Base-by-base conservation (phyloP, 2,113 vertebrate species). In the Grammomys dolichurus region DNA sequence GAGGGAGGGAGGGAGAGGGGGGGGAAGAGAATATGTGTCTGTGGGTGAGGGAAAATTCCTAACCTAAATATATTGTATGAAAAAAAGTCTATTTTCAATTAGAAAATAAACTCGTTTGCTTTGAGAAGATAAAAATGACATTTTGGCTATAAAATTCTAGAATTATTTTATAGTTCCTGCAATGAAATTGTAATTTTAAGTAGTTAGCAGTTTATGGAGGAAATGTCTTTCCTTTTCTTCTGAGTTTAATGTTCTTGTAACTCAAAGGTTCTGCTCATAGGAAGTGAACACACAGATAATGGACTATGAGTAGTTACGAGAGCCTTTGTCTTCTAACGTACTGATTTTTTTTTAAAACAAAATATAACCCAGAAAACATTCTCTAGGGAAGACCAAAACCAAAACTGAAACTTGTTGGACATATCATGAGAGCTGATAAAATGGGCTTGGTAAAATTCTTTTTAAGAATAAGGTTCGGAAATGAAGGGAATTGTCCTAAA, bases 121-220 rank as follows among this genome's bases (percentile, higher is more conserved):
- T 58, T 91, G 60, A 48, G 60, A 88, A 89, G 3, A 56, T 82
- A 65, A 31, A 72, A 84, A 85, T 12, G 76, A 81, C 16, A 72
- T 77, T 10, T 87, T 58, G 3, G 33, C 60, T 90, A 17, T 84
- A 78, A 87, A 87, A 77, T 69, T 46, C 28, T 90, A 70, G 8
- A 40, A n/a, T 70, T 84, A 40, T 90, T 93, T 93, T 63, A 76
- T 40, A 63, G 78, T 65, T 20, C 0, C 20, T 4, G 24, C 2
- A 14, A 43, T 95, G 2, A 69, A 73, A 43, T 56, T 95, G 73
- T 33, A 70, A 90, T 80, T 88, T 93, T 70, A 93, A 65, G 12
- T 70, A 80, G 14, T 85, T 86, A 33, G 8, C 28, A 48, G 26
- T 16, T 76, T 76, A 75, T 69, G 17, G 48, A 46, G 67, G 40